These are phyloP conservation scores for Scaptomyza flava DNA, from an alignment of 2,888 invertebrate species.

Conservation along the genomic window DNA sequence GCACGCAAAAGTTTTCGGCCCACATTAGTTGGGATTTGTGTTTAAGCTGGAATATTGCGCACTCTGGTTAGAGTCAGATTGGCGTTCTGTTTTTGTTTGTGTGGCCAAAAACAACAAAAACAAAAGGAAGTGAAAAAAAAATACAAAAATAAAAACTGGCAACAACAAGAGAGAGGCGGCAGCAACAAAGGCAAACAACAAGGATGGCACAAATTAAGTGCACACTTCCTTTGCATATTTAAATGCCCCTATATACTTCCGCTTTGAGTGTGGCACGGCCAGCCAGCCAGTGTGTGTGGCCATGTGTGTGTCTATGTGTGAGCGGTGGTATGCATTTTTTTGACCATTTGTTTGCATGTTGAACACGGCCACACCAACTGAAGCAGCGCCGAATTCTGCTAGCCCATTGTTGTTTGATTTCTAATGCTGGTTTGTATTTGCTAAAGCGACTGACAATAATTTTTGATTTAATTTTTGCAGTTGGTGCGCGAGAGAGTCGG, in stretches of 20 bases:
- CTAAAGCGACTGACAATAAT: conserved; percentile 51
- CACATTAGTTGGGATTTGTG: conserved; percentile 78
- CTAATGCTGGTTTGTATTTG: conserved; percentile 63
- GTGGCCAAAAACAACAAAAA: conserved; percentile 38
- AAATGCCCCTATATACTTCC: conserved; percentile 79
- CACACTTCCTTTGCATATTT: conserved; percentile 80
- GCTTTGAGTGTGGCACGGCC: conserved; percentile 59
- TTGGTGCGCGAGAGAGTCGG: not conserved
- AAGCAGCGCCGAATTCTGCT: conserved; percentile 8
- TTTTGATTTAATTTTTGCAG: conserved; percentile 44
- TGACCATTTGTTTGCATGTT: conserved; percentile 75
- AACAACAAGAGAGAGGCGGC: conserved; percentile 30
- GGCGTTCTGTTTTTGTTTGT: conserved; percentile 57
- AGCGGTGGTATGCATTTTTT: conserved; percentile 55
- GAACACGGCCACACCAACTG: conserved; percentile 67
- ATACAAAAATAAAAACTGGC: conserved; percentile 42
- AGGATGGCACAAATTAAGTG: conserved; percentile 79
- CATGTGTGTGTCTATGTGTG: conserved; percentile 15
- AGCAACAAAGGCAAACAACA: conserved; percentile 69
- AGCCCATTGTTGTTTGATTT: conserved; percentile 72
- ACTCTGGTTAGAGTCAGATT: conserved; percentile 64
- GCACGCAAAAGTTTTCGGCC: conserved; percentile 72
- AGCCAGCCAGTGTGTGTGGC: conserved; percentile 12
- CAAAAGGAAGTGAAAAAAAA: conserved; percentile 20
- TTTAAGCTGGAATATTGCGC: conserved; percentile 72